These are phyloP conservation scores for Sarcophaga bullata DNA, from an alignment of 1,140 invertebrate species.

Conservation along the genomic window DNA sequence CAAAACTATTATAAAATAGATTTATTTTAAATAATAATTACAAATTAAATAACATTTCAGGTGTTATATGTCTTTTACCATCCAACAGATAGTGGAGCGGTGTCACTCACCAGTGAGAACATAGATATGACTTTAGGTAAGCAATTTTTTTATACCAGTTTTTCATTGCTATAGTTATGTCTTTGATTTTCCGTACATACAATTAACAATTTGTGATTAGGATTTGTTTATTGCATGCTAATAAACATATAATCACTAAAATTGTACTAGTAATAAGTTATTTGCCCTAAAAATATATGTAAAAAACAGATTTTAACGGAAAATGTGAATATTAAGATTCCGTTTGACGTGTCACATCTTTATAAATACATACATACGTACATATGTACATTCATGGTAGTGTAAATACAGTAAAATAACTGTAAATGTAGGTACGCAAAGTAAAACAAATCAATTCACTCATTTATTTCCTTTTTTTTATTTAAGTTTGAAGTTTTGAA, in stretches of 20 bases:
- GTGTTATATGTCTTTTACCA: slow-evolving; percentile 74
- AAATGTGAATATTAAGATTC: background rate
- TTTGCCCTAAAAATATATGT: background rate
- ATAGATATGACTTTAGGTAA: slow-evolving; percentile 86
- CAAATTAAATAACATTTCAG: slow-evolving; percentile 67
- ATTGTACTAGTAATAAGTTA: background rate
- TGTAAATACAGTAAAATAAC: background rate
- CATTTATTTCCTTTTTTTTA: background rate
- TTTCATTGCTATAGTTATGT: background rate
- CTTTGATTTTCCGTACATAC: too few species aligned
- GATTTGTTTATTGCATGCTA: too few species aligned
- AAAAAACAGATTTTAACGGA: too few species aligned
- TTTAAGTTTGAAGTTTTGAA: background rate
- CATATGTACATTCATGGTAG: background rate
- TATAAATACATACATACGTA: background rate
- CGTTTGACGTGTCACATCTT: slow-evolving; percentile 30
- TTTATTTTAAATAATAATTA: too few species aligned
- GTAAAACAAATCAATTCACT: slow-evolving; percentile 9
- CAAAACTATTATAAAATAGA: too few species aligned
- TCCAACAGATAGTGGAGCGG: slow-evolving; percentile 78
- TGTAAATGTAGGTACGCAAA: background rate
- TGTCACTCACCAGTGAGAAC: slow-evolving; percentile 80
- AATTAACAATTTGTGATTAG: slow-evolving; percentile 38
- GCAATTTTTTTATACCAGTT: slow-evolving; percentile 40
- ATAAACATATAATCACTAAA: slow-evolving; percentile 5